Evolutionary conservation across 1,140 invertebrate genomes (phyloP).

Genomic region (Trachymyrmex cornetzi): DNA sequence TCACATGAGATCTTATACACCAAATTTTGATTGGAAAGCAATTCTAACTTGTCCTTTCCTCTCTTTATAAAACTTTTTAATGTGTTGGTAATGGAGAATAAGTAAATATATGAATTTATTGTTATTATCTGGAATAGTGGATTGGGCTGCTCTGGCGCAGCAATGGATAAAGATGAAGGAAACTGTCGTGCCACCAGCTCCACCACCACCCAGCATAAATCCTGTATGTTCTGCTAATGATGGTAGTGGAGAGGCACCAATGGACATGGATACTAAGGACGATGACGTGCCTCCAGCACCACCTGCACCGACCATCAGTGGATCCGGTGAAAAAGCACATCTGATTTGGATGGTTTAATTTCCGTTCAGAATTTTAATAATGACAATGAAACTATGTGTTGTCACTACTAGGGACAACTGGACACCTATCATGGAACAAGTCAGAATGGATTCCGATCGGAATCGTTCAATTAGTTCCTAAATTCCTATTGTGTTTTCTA

Average conservation of each 20-base stretch:
- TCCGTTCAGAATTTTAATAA: too few relatives aligned
- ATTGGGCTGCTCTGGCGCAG: constrained; percentile 98
- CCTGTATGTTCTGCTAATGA: constrained; percentile 73
- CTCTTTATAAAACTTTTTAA: too few relatives aligned
- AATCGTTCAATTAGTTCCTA: too few relatives aligned
- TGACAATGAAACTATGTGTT: too few relatives aligned
- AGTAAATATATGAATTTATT: not conserved
- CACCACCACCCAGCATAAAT: constrained; percentile 85
- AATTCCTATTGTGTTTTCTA: too few relatives aligned
- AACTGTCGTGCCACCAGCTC: constrained; percentile 87
- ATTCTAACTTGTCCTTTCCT: too few relatives aligned
- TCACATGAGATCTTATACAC: too few relatives aligned
- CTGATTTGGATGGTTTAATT: not conserved
- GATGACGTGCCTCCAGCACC: constrained; percentile 86
- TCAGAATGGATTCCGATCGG: too few relatives aligned
- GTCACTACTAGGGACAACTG: too few relatives aligned
- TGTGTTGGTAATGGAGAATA: too few relatives aligned
- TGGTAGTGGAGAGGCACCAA: constrained; percentile 93
- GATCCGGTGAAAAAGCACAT: constrained; percentile 76
- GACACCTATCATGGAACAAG: too few relatives aligned
- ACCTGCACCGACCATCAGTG: constrained; percentile 85
- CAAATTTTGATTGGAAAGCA: too few relatives aligned
- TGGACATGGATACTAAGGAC: constrained; percentile 93
- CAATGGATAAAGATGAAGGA: constrained; percentile 99
- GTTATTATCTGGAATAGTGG: constrained; percentile 88